Evolutionary conservation across 1,140 invertebrate species (phyloP).

Genomic region (Pinna nobilis): DNA sequence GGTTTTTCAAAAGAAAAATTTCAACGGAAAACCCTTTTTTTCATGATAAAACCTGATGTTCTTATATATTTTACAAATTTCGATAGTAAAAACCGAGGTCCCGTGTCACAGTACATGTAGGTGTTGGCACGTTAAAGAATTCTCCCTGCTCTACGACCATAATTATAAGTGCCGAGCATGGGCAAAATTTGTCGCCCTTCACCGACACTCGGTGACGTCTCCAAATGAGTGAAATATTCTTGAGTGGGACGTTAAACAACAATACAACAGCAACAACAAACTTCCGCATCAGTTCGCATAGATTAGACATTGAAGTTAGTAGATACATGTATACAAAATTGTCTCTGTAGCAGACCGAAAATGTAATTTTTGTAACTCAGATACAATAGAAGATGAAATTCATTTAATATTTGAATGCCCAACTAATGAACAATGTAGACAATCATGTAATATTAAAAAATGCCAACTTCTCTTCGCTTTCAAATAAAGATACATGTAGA

Average conservation of each 20-base stretch:
- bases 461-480: neutral
- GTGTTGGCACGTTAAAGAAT: too few relatives aligned
- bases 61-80: neutral
- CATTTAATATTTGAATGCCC: neutral
- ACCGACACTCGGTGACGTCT: too few relatives aligned
- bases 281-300: neutral
- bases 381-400: neutral
- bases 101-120: too few relatives aligned
- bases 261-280: too few relatives aligned
- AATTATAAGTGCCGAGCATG: too few relatives aligned
- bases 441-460: neutral
- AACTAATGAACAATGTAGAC: neutral
- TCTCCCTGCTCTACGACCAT: too few relatives aligned
- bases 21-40: neutral
- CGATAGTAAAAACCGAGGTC: too few relatives aligned
- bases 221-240: too few relatives aligned
- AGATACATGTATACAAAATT: neutral
- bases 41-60: neutral
- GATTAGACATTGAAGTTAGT: neutral
- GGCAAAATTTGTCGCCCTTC: too few relatives aligned
- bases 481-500: too few relatives aligned
- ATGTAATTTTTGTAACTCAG: neutral
- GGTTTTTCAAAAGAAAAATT: neutral
- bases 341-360: neutral
- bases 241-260: too few relatives aligned